Percentiles rank a stretch among this genome's conserved stretches.
Evolutionary conservation across 2,888 invertebrate genomes (phyloP).

Genomic region (Synanthedon andrenaeformis): DNA sequence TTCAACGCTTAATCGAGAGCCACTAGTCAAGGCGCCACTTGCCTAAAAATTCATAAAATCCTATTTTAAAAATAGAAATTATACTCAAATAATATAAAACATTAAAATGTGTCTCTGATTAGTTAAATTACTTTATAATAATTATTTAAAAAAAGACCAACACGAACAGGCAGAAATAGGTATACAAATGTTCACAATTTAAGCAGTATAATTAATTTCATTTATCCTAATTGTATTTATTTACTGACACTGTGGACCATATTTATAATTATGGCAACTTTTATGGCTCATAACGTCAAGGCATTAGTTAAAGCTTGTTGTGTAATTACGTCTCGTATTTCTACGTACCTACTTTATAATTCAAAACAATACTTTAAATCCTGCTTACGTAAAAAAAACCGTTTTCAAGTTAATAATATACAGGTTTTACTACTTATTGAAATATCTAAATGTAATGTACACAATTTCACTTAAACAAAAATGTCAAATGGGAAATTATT

Average conservation of each 20-base stretch:
- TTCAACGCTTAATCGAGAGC: too few relatives aligned
- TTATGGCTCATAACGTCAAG: conserved; percentile 30
- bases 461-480: not conserved
- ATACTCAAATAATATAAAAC: too few relatives aligned
- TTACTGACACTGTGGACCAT: conserved; percentile 12
- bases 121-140: not conserved
- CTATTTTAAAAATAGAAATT: too few relatives aligned
- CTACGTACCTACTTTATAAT: not conserved
- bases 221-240: conserved; percentile 13
- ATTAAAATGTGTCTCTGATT: not conserved
- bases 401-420: not conserved
- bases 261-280: conserved; percentile 36
- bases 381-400: not conserved
- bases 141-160: conserved; percentile 12
- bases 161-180: conserved; percentile 8
- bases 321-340: not conserved
- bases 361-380: not conserved
- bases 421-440: not conserved
- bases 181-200: conserved; percentile 9
- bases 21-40: too few relatives aligned
- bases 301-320: conserved; percentile 50
- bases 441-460: not conserved
- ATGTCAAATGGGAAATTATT: too few relatives aligned
- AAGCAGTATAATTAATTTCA: conserved; percentile 12
- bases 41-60: too few relatives aligned